Conservation (phyloP, 2,888 invertebrate genomes). For the Cremastobaeus sp. region DNA sequence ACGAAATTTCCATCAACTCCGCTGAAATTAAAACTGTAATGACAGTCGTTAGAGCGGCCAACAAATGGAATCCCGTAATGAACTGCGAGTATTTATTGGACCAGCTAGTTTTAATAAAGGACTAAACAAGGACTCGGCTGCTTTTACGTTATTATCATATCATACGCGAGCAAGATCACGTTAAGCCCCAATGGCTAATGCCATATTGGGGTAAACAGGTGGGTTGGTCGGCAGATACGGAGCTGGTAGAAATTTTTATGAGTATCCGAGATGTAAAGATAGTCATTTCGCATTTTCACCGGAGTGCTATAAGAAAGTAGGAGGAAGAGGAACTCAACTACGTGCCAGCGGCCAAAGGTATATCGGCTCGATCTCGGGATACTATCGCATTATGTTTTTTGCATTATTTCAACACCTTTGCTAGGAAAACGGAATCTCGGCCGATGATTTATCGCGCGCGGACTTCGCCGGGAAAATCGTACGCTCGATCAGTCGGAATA, state of each 20-base stretch:
- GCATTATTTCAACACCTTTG: slow-evolving; percentile 46
- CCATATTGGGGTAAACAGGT: slow-evolving; percentile 67
- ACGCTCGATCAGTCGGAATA: no score
- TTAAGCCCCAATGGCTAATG: slow-evolving; percentile 58
- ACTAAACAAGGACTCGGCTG: no score
- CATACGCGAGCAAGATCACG: slow-evolving; percentile 41
- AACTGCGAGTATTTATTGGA: no score
- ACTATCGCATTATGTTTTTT: slow-evolving; percentile 41
- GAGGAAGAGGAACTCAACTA: slow-evolving; percentile 53
- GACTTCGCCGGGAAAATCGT: no score
- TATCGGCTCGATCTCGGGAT: slow-evolving; percentile 41
- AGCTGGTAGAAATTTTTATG: slow-evolving; percentile 41
- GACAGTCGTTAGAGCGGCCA: no score
- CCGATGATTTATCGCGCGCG: neutral
- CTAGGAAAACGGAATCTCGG: slow-evolving; percentile 10
- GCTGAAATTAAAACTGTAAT: no score
- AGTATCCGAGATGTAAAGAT: slow-evolving; percentile 49
- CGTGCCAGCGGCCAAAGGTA: slow-evolving; percentile 49
- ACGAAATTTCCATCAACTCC: no score
- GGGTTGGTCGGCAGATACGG: slow-evolving; percentile 55
- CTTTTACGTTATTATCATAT: slow-evolving; percentile 64
- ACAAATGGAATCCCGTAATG: no score
- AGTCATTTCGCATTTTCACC: slow-evolving; percentile 54
- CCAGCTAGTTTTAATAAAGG: no score
- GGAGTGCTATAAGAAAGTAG: slow-evolving; percentile 41